Evolutionary conservation across 2,888 invertebrate species (phyloP).

Genomic region (Tachina fera): DNA sequence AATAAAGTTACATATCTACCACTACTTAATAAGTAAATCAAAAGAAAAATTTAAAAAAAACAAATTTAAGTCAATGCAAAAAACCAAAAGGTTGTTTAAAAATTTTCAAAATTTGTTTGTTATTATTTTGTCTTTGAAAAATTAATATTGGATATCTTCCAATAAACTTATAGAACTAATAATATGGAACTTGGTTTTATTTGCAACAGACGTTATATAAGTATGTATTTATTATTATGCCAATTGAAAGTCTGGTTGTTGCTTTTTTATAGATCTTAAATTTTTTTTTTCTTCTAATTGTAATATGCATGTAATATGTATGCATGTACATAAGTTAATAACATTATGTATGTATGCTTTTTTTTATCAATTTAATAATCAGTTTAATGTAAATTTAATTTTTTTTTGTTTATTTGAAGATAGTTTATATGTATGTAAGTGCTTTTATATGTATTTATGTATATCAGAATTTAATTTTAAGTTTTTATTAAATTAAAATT

Average conservation of each 20-base stretch:
- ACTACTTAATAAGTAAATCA: conserved; percentile 44
- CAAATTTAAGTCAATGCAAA: conserved; percentile 10
- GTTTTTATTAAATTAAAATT: not conserved
- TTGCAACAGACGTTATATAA: conserved; percentile 8
- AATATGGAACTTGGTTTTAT: conserved; percentile 68
- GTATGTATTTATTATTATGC: no score
- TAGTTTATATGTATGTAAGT: not conserved
- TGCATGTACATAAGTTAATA: not conserved
- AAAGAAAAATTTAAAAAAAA: conserved; percentile 7
- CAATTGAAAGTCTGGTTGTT: conserved; percentile 40
- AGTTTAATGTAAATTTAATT: conserved; percentile 1
- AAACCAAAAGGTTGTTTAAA: conserved; percentile 18
- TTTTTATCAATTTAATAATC: conserved; percentile 15
- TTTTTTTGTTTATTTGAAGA: not conserved
- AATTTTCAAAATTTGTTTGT: conserved; percentile 19
- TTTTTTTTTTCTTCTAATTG: conserved; percentile 28
- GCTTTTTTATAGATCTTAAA: conserved; percentile 10
- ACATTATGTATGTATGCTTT: not conserved
- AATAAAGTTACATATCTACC: conserved; percentile 23
- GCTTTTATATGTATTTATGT: not conserved
- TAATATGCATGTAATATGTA: not conserved
- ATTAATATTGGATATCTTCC: conserved; percentile 59
- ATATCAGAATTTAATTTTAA: not conserved
- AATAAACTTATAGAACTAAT: conserved; percentile 71
- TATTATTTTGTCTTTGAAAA: not conserved